phyloP scores from a whole-genome alignment of 1,140 invertebrate species.

The Polypedilum pembai region DNA sequence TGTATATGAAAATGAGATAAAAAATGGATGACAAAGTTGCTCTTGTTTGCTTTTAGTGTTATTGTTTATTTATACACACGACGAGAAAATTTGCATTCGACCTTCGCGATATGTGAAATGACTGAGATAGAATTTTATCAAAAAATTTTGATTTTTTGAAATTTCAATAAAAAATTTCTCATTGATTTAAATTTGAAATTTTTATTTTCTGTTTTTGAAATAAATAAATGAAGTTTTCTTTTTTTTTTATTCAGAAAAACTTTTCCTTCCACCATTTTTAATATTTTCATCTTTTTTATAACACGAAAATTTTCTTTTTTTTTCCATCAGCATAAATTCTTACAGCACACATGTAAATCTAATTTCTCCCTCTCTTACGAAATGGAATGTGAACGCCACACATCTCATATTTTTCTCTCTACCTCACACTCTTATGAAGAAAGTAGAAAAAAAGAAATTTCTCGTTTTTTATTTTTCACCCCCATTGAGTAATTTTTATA shows the following conservation, averaged over 20 bases:
- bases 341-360: conserved; percentile 12
- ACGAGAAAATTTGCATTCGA: not conserved
- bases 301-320: not conserved
- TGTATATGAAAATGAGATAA: no score
- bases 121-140: no score
- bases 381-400: not conserved
- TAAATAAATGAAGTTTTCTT: no score
- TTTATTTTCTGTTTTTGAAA: no score
- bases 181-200: no score
- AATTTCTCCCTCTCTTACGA: not conserved
- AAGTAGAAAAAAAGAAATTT: not conserved
- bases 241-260: no score
- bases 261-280: no score
- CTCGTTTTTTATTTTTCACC: not conserved
- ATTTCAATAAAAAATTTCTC: no score
- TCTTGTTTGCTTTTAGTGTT: not conserved
- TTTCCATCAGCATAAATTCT: conserved; percentile 13
- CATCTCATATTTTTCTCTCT: not conserved
- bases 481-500: no score
- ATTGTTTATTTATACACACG: not conserved
- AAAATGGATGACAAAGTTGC: no score
- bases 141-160: no score
- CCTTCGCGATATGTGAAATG: not conserved
- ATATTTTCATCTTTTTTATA: no score
- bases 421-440: not conserved